phyloP scores from a whole-genome alignment of 2,888 invertebrate genomes.

The Apomyelois bistriatella region DNA sequence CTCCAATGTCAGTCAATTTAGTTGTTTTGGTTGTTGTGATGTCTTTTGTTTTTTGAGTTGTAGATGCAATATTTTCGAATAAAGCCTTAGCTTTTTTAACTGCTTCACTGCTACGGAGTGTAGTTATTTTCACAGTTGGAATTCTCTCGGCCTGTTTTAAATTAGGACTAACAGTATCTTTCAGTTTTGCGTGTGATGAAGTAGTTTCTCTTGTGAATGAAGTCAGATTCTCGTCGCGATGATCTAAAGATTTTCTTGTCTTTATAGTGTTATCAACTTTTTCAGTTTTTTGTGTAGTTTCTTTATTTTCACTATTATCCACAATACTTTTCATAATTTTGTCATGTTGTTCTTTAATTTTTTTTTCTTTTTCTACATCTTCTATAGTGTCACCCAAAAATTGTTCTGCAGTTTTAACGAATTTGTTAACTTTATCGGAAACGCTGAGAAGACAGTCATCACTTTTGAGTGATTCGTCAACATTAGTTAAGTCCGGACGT shows the following conservation, averaged over 20 bases:
- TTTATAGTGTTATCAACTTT: conserved; percentile 22
- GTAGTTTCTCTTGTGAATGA: conserved; percentile 42
- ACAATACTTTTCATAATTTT: conserved; percentile 63
- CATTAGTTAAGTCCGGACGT: conserved; percentile 74
- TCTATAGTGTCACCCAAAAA: conserved; percentile 57
- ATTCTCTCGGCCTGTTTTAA: conserved; percentile 41
- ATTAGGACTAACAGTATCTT: conserved; percentile 38
- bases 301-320: conserved; percentile 39
- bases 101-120: conserved; percentile 81
- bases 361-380: conserved; percentile 56
- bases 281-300: conserved; percentile 18
- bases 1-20: conserved; percentile 73
- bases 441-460: conserved; percentile 83
- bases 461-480: conserved; percentile 78
- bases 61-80: conserved; percentile 83
- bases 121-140: conserved; percentile 57
- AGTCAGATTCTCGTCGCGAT: conserved; percentile 30
- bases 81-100: conserved; percentile 85
- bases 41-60: conserved; percentile 47
- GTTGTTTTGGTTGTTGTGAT: conserved; percentile 40
- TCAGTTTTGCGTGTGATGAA: conserved; percentile 45
- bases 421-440: conserved; percentile 83
- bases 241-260: conserved; percentile 23
- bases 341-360: conserved; percentile 66
- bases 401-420: conserved; percentile 81